Evolutionary conservation across 2,888 invertebrate species (phyloP), one percentile per base, ranked within the genome.

Genomic region (Lepeophtheirus nordmannii): DNA sequence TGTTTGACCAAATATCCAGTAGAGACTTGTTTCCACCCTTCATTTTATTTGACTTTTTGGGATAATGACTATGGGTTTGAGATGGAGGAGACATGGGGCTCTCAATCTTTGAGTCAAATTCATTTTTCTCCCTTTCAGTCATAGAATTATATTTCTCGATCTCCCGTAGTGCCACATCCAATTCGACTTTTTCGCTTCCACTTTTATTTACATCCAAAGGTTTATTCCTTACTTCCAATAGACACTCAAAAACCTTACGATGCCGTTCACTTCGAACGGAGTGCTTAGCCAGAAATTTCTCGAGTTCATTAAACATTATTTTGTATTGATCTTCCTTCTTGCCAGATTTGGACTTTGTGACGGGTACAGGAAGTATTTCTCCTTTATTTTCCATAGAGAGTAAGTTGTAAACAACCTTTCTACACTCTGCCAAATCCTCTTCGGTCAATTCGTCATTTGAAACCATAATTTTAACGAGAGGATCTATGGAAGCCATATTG

Each of bases 291-390:
- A 94, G 78, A 46, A 92, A 79, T 12, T 83, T 83, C 74, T 94
- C 94, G 61, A 94, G 75, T 74, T 96, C 94, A 39, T 82, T 81
- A 87, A 93, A 96, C 74, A 94, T 82, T 38, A 88, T 81, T 59
- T 88, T 83, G 78, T 94, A 94, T 72, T 91, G 90, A 73, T 94
- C 93, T 71, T 93, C 91, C 69, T 80, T 78, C 71, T 22, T 71
- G 30, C 63, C 67, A 23, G 68, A 68, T 53, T 68, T 67, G 46
- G 68, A 67, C 20, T 68, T 68, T 38, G 66, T 68, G 59, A 67
- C 65, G 9, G 84, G 83, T 0, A 87, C 77, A 1, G 87, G 83
- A 0, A 93, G 79, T 46, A 86, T 80, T 72, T 92, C 91, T 72
- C 89, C 87, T 59, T 89, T 83, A 0, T 85, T 82, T 75, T 93